phyloP scores from a whole-genome alignment of 1,140 invertebrate genomes.

The Fopius arisanus region DNA sequence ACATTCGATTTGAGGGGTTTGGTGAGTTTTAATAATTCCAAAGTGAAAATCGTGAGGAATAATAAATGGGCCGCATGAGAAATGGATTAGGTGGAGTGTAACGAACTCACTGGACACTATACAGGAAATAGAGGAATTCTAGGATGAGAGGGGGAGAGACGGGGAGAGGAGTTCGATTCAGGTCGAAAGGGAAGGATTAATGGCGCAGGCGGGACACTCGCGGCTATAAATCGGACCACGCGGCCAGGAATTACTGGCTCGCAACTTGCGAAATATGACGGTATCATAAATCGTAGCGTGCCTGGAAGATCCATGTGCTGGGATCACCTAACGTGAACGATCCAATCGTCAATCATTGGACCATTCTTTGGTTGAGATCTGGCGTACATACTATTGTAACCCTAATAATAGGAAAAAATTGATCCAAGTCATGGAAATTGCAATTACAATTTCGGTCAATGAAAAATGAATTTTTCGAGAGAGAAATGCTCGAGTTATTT shows the following conservation, averaged over 20 bases:
- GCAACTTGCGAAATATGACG: constrained; percentile 65
- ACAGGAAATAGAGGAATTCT: not conserved
- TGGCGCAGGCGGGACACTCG: constrained; percentile 61
- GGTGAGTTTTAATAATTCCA: not conserved
- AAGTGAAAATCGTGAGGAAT: not conserved
- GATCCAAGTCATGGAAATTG: too few relatives aligned
- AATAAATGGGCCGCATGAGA: not conserved
- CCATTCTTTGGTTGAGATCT: too few relatives aligned
- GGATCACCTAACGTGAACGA: constrained; percentile 7
- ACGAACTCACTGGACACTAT: constrained; percentile 1
- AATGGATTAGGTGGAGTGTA: not conserved
- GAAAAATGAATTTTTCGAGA: too few relatives aligned
- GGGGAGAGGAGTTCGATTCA: constrained; percentile 60
- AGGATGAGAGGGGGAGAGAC: not conserved
- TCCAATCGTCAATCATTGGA: too few relatives aligned
- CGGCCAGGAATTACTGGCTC: constrained; percentile 62
- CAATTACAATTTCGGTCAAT: too few relatives aligned
- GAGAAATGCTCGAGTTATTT: too few relatives aligned
- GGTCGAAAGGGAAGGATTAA: constrained; percentile 63
- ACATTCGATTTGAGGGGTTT: too few relatives aligned
- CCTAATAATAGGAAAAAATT: too few relatives aligned
- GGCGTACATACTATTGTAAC: too few relatives aligned
- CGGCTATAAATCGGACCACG: constrained; percentile 60
- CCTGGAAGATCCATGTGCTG: constrained; percentile 39
- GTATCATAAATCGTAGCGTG: constrained; percentile 56